Conservation (phyloP, 1,140 invertebrate genomes). For the Scaptomyza graminum region DNA sequence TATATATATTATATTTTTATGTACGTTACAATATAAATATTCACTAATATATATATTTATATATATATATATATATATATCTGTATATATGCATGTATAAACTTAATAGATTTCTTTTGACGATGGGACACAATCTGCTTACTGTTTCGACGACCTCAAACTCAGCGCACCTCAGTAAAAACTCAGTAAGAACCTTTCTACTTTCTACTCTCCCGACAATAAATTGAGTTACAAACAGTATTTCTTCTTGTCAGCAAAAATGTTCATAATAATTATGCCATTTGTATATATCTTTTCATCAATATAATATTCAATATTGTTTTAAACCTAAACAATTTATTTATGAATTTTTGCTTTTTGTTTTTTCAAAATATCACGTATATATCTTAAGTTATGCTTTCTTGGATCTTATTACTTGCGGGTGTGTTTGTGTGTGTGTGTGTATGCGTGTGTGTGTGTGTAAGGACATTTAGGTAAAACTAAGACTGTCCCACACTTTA, state of each 20-base stretch:
- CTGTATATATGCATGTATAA: conserved; percentile 68
- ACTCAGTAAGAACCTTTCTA: conserved; percentile 56
- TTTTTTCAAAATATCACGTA: conserved; percentile 79
- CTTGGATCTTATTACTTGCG: conserved; percentile 75
- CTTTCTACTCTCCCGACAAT: conserved; percentile 43
- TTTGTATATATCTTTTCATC: conserved; percentile 57
- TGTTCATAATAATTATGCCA: conserved; percentile 72
- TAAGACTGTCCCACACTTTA: not conserved
- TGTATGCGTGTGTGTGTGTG: conserved; percentile 9
- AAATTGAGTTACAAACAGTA: conserved; percentile 75
- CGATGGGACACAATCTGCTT: conserved; percentile 75
- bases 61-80: conserved; percentile 59
- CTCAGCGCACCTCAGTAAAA: conserved; percentile 48
- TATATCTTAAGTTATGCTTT: conserved; percentile 83
- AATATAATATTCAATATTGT: conserved; percentile 53
- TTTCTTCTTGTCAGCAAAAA: conserved; percentile 65
- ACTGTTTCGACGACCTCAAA: conserved; percentile 27
- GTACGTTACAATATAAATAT: conserved; percentile 68
- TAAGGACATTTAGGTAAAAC: conserved; percentile 4
- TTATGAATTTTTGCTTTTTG: conserved; percentile 77
- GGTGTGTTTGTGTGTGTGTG: not conserved
- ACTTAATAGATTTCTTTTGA: conserved; percentile 76
- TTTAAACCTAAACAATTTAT: conserved; percentile 79
- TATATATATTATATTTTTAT: conserved; percentile 55
- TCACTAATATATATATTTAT: conserved; percentile 54